Evolutionary conservation across 2,797 vertebrate species (phyloP), one percentile per base, ranked within the genome.

Genomic region (Danio kyathit): DNA sequence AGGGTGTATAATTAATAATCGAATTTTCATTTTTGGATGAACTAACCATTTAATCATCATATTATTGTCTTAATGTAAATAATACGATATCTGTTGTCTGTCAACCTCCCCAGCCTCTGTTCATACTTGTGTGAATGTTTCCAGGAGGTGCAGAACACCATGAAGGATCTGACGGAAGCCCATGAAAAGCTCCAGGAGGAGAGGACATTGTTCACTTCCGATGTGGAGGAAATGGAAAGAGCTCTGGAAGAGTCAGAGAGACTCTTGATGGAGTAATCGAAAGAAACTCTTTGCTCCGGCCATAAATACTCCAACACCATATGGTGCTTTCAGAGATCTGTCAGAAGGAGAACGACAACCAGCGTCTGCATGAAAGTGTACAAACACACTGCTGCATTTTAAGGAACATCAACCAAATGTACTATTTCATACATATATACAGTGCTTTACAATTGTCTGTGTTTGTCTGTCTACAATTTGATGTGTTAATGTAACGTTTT

Each of bases 221-320:
- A 93, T 63, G 88, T 86, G n/a, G 87, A 90, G 38, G 88, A 92
- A 67, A 88, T 93, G 84, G 92, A 94, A 85, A 84, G 85, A 29
- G 90, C 89, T 59, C 84, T 94, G 6, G 82, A 86, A 60, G 91
- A 93, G 46, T 91, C 93, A n/a, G 91, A 94, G 71, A 84, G 57
- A 6, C 89, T 93, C 14, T 63, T 94, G 49, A 63, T 89, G 11
- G 89, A 87, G 83, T 88, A 85, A 38, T 44, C 79, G 43, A 67
- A 51, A 75, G 48, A 52, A 60, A 63, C 54, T 41, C 11, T 79
- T 79, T 61, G 29, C 10, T 6, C 14, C 38, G 40, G 49, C 40
- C 16, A 56, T 80, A 49, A 61, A 60, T 79, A 40, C 56, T 61
- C 66, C 44, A 49, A 9, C 43, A 29, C 44, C 57, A 19, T 14